Evolutionary conservation across 2,888 invertebrate species (phyloP).

Genomic region (Fissipunctia ypsillon): DNA sequence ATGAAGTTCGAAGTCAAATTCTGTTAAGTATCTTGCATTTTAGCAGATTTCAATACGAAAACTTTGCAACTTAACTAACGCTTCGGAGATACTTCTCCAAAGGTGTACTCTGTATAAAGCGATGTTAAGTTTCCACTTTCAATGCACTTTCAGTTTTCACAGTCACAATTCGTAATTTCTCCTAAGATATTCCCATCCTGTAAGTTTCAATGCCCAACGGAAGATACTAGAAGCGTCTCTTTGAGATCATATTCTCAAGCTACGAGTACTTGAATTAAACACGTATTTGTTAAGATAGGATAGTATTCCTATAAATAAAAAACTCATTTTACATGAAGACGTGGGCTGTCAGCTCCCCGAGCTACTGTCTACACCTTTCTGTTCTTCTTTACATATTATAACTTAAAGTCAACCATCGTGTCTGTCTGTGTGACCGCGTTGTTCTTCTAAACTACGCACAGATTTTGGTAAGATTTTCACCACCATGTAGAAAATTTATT

Average conservation of each 20-base stretch:
- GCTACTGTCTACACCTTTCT: neutral
- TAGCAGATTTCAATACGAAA: conserved; percentile 2
- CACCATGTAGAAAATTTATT: neutral
- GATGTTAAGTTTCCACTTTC: neutral
- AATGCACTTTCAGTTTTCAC: neutral
- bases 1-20: neutral
- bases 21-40: neutral
- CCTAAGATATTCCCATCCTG: neutral
- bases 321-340: neutral
- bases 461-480: neutral
- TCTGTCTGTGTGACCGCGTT: neutral
- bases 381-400: neutral
- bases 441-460: neutral
- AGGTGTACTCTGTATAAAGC: neutral
- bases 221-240: neutral
- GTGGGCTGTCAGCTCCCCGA: neutral
- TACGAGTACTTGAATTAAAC: neutral
- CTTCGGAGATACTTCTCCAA: neutral
- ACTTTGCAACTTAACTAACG: neutral
- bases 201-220: neutral
- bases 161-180: neutral
- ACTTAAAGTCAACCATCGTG: neutral
- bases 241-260: neutral
- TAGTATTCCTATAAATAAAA: neutral
- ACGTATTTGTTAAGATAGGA: neutral